Percentiles rank a stretch among this genome's conserved stretches.
These are phyloP conservation scores for Dorcus hopei DNA, from an alignment of 2,888 invertebrate species.

Conservation along the genomic window DNA sequence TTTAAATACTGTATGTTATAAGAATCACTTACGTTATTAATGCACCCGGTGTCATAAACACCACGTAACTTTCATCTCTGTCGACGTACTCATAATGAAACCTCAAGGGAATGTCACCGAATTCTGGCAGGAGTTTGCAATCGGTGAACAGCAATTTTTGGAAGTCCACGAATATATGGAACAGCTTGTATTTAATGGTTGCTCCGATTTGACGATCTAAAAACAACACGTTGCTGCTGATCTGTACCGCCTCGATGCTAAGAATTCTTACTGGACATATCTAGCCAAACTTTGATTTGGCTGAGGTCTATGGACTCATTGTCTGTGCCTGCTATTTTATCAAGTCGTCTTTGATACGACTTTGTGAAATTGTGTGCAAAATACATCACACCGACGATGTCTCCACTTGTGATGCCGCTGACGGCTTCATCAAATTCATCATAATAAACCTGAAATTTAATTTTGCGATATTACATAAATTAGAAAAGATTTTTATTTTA, in stretches of 20 bases:
- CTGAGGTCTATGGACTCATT: slow-evolving; percentile 57
- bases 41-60: slow-evolving; percentile 82
- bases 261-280: slow-evolving; percentile 65
- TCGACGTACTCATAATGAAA: slow-evolving; percentile 71
- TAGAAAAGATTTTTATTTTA: not conserved
- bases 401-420: slow-evolving; percentile 54
- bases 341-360: slow-evolving; percentile 57
- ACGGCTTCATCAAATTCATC: slow-evolving; percentile 54
- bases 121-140: slow-evolving; percentile 59
- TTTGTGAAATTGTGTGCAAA: slow-evolving; percentile 72
- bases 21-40: slow-evolving; percentile 68
- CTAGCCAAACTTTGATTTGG: slow-evolving; percentile 67
- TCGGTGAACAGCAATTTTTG: slow-evolving; percentile 60
- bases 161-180: slow-evolving; percentile 66
- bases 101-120: slow-evolving; percentile 62
- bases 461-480: slow-evolving; percentile 3
- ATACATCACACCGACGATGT: slow-evolving; percentile 63
- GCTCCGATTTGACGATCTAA: slow-evolving; percentile 82
- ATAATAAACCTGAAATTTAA: slow-evolving; percentile 50
- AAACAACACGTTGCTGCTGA: slow-evolving; percentile 17
- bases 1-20: not conserved
- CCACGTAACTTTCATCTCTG: slow-evolving; percentile 66
- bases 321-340: slow-evolving; percentile 58
- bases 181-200: slow-evolving; percentile 66
- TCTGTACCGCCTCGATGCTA: not conserved